Evolutionary conservation across 2,797 vertebrate species (phyloP).

Genomic region (Danio albolineatus): DNA sequence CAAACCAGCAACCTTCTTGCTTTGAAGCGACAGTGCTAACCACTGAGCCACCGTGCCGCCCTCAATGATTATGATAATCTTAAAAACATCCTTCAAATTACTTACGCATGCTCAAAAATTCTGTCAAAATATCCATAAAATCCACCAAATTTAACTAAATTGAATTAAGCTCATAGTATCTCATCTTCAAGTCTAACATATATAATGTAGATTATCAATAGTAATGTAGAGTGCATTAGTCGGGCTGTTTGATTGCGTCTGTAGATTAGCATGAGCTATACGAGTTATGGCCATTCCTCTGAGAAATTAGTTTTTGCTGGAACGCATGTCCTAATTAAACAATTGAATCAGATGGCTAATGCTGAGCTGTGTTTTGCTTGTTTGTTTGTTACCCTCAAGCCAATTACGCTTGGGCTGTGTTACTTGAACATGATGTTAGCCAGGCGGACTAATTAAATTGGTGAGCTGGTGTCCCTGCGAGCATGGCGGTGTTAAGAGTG

Average conservation of each 20-base stretch:
- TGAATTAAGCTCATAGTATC: too few relatives aligned
- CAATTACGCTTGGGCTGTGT: slow-evolving; percentile 46
- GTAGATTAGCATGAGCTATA: slow-evolving; percentile 41
- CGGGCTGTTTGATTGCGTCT: neutral
- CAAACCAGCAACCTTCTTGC: too few relatives aligned
- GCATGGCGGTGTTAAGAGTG: slow-evolving; percentile 17
- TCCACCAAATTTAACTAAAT: too few relatives aligned
- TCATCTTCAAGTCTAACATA: too few relatives aligned
- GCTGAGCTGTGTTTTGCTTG: slow-evolving; percentile 40
- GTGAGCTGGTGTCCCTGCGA: slow-evolving; percentile 38
- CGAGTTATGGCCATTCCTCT: slow-evolving; percentile 30
- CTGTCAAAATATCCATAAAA: too few relatives aligned
- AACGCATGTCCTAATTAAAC: slow-evolving; percentile 50
- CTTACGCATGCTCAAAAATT: too few relatives aligned
- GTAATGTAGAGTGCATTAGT: neutral
- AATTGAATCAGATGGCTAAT: slow-evolving; percentile 50
- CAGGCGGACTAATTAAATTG: slow-evolving; percentile 54
- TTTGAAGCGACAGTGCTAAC: too few relatives aligned
- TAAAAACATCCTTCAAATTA: too few relatives aligned
- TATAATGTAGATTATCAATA: neutral
- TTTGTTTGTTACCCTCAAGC: slow-evolving; percentile 42
- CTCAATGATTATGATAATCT: too few relatives aligned
- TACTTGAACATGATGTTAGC: slow-evolving; percentile 49
- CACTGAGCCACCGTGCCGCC: too few relatives aligned
- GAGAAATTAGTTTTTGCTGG: slow-evolving; percentile 42